These are phyloP conservation scores for Nanorana parkeri DNA, from an alignment of 2,113 vertebrate genomes.

Conservation along the genomic window DNA sequence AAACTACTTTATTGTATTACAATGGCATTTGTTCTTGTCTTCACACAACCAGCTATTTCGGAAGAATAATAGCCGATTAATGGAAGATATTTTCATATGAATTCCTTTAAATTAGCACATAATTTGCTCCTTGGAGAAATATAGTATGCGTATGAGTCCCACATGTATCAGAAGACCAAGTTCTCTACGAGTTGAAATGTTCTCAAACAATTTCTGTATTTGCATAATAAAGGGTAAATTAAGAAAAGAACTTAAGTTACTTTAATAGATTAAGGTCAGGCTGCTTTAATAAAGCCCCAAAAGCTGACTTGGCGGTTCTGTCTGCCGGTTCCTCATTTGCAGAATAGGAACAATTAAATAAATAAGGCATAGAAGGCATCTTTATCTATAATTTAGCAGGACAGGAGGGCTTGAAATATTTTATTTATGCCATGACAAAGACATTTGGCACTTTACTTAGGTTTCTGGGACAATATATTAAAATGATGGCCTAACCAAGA, in stretches of 20 bases:
- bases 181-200: slow-evolving; percentile 7
- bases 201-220: background rate
- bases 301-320: background rate
- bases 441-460: slow-evolving; percentile 43
- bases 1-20: too few relatives aligned
- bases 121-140: slow-evolving; percentile 22
- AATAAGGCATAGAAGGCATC: slow-evolving; percentile 7
- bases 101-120: slow-evolving; percentile 29
- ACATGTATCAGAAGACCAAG: slow-evolving; percentile 11
- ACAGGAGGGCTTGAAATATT: slow-evolving; percentile 41
- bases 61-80: background rate
- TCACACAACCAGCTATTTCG: background rate
- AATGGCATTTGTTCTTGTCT: too few relatives aligned
- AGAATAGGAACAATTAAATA: background rate
- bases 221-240: slow-evolving; percentile 17
- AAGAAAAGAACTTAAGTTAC: background rate
- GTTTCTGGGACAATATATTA: slow-evolving; percentile 44
- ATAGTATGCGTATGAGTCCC: background rate
- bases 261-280: slow-evolving; percentile 12
- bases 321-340: background rate
- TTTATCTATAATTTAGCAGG: slow-evolving; percentile 8
- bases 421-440: slow-evolving; percentile 32
- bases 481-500: background rate
- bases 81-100: slow-evolving; percentile 1
- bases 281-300: background rate